Conservation (phyloP, 2,888 invertebrate species). For the Drosophila maculinotata region DNA sequence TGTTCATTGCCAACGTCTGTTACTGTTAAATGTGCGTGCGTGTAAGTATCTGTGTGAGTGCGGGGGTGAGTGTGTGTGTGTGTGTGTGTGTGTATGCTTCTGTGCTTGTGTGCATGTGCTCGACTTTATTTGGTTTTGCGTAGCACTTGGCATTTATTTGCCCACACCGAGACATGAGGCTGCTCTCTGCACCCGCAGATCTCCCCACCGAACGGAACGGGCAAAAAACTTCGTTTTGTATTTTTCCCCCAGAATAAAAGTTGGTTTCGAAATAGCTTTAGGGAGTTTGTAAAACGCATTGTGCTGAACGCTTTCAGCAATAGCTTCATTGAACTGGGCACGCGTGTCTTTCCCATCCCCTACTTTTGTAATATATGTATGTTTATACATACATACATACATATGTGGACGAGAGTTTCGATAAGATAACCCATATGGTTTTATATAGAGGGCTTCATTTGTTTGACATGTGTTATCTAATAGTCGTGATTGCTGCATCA, state of each 20-base stretch:
- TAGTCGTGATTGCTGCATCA: slow-evolving; percentile 73
- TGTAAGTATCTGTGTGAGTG: slow-evolving; percentile 41
- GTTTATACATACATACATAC: background rate
- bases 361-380: too few species aligned
- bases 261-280: slow-evolving; percentile 68
- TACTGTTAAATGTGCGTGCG: slow-evolving; percentile 76
- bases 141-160: slow-evolving; percentile 81
- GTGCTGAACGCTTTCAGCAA: slow-evolving; percentile 64
- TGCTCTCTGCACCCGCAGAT: slow-evolving; percentile 21
- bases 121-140: slow-evolving; percentile 81
- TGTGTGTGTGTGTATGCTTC: slow-evolving; percentile 7
- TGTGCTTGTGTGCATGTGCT: slow-evolving; percentile 64
- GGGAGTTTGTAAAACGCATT: slow-evolving; percentile 75
- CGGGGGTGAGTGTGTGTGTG: slow-evolving; percentile 24
- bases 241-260: slow-evolving; percentile 37
- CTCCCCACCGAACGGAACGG: background rate
- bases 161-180: slow-evolving; percentile 73
- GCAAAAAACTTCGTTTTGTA: slow-evolving; percentile 37
- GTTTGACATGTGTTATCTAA: slow-evolving; percentile 74
- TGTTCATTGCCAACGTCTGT: slow-evolving; percentile 72
- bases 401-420: slow-evolving; percentile 16
- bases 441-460: slow-evolving; percentile 41
- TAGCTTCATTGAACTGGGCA: slow-evolving; percentile 76
- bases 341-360: slow-evolving; percentile 39
- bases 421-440: slow-evolving; percentile 66